A percentile compares a stretch with the other conserved stretches of the same genome.
Conservation (phyloP, 2,113 vertebrate species). For the Australoheros scitulus region DNA sequence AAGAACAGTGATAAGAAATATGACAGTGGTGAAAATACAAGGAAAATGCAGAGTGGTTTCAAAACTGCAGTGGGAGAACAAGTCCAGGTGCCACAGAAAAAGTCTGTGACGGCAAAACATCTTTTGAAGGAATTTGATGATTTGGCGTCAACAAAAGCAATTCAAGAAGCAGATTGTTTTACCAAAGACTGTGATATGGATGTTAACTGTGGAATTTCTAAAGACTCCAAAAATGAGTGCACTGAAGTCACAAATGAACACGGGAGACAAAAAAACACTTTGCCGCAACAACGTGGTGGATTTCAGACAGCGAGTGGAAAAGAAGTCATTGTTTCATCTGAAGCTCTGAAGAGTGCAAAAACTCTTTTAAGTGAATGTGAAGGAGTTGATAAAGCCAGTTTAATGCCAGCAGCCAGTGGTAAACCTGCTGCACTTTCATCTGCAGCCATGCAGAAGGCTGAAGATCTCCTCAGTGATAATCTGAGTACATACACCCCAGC, state of each 20-base stretch:
- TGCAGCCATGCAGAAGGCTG: slow-evolving; percentile 63
- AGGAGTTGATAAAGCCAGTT: not conserved
- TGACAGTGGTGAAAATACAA: not conserved
- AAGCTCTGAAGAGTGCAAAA: slow-evolving; percentile 79
- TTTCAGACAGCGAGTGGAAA: slow-evolving; percentile 86
- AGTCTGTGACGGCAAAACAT: slow-evolving; percentile 21
- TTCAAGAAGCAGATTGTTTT: slow-evolving; percentile 31
- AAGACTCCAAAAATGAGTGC: not conserved
- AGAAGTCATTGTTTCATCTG: slow-evolving; percentile 78
- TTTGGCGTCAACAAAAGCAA: slow-evolving; percentile 27
- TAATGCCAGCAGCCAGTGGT: slow-evolving; percentile 66
- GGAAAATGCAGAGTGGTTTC: slow-evolving; percentile 73
- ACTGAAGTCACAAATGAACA: not conserved
- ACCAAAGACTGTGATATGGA: slow-evolving; percentile 27
- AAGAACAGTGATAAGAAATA: not conserved
- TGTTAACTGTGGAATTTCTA: not conserved
- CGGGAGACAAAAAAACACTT: not conserved
- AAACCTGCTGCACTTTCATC: slow-evolving; percentile 79
- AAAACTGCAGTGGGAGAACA: slow-evolving; percentile 74
- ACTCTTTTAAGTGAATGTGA: slow-evolving; percentile 76
- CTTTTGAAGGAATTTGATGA: slow-evolving; percentile 20
- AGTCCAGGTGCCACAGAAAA: slow-evolving; percentile 26
- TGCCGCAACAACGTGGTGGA: slow-evolving; percentile 58
- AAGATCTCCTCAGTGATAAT: slow-evolving; percentile 76
- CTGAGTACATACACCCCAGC: not conserved